A percentile compares a stretch with the other conserved stretches of the same genome.
phyloP scores from a whole-genome alignment of 2,888 invertebrate genomes.

The Plagodis dolabraria region DNA sequence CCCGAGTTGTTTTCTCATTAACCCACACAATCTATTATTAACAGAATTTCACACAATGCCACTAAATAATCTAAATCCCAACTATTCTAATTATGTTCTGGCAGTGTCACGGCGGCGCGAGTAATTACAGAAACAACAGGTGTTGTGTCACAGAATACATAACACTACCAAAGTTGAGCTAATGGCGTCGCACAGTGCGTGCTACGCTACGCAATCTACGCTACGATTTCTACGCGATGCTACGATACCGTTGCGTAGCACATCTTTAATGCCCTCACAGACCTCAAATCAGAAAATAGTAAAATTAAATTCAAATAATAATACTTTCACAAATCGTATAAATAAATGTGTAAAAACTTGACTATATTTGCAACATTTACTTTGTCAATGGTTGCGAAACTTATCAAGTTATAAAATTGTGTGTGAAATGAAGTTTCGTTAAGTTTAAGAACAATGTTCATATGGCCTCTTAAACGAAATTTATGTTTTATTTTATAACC shows the following conservation, averaged over 20 bases:
- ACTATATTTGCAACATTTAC: too few relatives aligned
- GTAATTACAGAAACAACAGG: conserved; percentile 38
- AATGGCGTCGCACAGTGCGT: conserved; percentile 1
- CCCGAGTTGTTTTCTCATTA: conserved; percentile 19
- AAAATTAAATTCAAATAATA: too few relatives aligned
- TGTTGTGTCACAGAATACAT: conserved; percentile 12
- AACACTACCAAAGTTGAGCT: not conserved
- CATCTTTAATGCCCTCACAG: not conserved
- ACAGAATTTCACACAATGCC: conserved; percentile 25
- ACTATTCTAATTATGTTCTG: conserved; percentile 36
- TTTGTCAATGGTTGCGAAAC: too few relatives aligned
- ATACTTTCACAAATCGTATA: too few relatives aligned
- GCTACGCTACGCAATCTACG: conserved; percentile 12
- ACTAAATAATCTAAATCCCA: conserved; percentile 33
- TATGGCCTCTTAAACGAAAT: too few relatives aligned
- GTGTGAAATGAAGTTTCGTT: too few relatives aligned
- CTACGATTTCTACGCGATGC: conserved; percentile 6
- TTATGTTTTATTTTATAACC: too few relatives aligned
- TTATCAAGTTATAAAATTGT: too few relatives aligned
- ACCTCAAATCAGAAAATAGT: not conserved
- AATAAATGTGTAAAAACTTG: too few relatives aligned
- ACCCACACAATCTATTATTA: conserved; percentile 27
- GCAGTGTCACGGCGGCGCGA: conserved; percentile 32
- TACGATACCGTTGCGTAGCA: conserved; percentile 1
- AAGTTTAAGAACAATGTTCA: too few relatives aligned